phyloP scores from a whole-genome alignment of 1,140 invertebrate species.

The Meloidogyne chitwoodi region DNA sequence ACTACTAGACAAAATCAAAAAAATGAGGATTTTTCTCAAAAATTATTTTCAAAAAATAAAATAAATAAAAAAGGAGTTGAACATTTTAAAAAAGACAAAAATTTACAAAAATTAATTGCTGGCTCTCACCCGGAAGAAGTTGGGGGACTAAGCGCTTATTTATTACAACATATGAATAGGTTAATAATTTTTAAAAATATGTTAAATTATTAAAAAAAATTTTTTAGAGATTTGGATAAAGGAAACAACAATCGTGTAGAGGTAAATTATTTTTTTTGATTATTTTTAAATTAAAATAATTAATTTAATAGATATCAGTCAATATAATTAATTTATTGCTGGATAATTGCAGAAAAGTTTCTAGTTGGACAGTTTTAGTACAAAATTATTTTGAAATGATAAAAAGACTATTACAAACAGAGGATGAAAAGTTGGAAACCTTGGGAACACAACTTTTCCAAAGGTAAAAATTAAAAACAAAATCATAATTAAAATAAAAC shows the following conservation, averaged over 20 bases:
- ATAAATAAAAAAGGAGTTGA: background rate
- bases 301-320: background rate
- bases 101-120: constrained; percentile 14
- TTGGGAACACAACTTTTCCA: background rate
- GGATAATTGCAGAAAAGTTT: constrained; percentile 5
- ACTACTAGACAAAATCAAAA: no score
- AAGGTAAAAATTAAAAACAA: background rate
- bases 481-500: no score
- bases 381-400: constrained; percentile 18
- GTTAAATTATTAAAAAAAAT: background rate
- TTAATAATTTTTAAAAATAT: background rate
- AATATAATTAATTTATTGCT: constrained; percentile 16
- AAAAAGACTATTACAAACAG: background rate
- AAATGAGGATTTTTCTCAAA: background rate
- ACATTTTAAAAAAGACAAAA: constrained; percentile 15
- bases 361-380: constrained; percentile 11
- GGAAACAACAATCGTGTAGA: constrained; percentile 5
- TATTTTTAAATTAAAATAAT: background rate
- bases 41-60: background rate
- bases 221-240: constrained; percentile 14
- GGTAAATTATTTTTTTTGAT: background rate
- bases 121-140: constrained; percentile 16
- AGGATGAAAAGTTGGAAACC: background rate
- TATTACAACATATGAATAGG: constrained; percentile 21
- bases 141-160: constrained; percentile 6